Evolutionary conservation across 2,113 vertebrate species (phyloP).

Genomic region (Scytalopus superciliaris): DNA sequence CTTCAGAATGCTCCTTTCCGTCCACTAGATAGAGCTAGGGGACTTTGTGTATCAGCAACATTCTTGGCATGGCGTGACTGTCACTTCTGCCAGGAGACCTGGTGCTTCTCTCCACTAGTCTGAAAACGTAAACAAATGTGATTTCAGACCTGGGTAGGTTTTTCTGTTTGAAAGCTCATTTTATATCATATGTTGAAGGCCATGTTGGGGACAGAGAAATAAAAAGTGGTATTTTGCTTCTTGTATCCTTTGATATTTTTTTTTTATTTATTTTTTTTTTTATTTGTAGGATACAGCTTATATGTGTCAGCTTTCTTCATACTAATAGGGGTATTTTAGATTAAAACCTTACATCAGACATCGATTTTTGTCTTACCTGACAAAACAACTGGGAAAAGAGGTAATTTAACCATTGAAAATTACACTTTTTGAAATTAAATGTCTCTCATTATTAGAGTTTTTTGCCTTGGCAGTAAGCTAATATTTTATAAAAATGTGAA

Average conservation of each 20-base stretch:
- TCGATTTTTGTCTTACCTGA: neutral
- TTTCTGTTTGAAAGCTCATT: neutral
- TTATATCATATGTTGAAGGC: neutral
- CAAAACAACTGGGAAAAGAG: neutral
- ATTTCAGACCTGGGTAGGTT: neutral
- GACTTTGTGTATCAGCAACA: neutral
- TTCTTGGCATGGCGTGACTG: accelerated
- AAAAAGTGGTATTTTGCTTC: neutral
- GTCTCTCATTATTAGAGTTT: neutral
- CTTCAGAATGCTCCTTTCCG: neutral
- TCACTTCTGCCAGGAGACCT: neutral
- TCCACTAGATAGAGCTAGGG: constrained; percentile 57
- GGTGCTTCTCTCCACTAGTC: neutral
- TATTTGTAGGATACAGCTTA: neutral
- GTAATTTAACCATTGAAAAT: neutral
- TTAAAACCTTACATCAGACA: neutral
- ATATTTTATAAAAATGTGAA: neutral
- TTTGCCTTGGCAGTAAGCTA: neutral
- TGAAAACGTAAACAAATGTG: neutral
- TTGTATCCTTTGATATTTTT: accelerated
- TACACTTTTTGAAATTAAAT: neutral
- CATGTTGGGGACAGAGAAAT: neutral
- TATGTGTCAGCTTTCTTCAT: neutral
- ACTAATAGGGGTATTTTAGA: neutral
- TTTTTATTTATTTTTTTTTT: neutral